phyloP scores from a whole-genome alignment of 2,888 invertebrate species.

The Spisula solida region DNA sequence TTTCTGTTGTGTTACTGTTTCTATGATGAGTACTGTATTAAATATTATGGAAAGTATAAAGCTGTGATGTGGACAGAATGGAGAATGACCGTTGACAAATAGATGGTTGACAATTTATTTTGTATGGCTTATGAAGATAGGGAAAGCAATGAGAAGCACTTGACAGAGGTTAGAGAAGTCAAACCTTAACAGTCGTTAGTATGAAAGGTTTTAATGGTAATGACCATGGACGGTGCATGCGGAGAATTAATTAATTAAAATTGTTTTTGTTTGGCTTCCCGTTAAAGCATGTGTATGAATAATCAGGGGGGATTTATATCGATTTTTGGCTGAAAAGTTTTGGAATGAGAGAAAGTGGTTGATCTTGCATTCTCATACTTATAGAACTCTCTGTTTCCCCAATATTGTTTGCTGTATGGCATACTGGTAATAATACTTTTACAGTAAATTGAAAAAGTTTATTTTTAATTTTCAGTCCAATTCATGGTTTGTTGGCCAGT shows the following conservation, averaged over 20 bases:
- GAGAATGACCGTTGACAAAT: background rate
- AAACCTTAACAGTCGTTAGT: background rate
- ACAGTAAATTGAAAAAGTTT: too few relatives aligned
- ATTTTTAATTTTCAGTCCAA: too few relatives aligned
- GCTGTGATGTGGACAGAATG: background rate
- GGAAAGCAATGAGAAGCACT: background rate
- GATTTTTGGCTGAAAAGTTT: conserved; percentile 8
- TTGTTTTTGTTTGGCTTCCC: conserved; percentile 34
- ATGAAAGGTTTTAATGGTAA: background rate
- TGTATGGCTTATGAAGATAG: background rate
- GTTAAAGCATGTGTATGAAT: conserved; percentile 29
- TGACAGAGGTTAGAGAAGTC: conserved; percentile 19
- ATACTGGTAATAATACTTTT: too few relatives aligned
- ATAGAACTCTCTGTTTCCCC: background rate
- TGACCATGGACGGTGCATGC: conserved; percentile 18
- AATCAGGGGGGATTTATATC: background rate
- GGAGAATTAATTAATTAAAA: conserved; percentile 46
- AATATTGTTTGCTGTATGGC: too few relatives aligned
- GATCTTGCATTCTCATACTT: background rate
- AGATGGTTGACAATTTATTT: conserved; percentile 21
- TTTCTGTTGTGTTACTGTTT: too few relatives aligned
- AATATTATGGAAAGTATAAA: background rate
- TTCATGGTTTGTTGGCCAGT: too few relatives aligned
- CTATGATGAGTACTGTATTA: too few relatives aligned
- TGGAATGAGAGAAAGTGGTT: background rate